Evolutionary conservation across 1,140 invertebrate genomes (phyloP), one percentile per base, ranked within the genome.

Genomic region (Drosophila sproati): DNA sequence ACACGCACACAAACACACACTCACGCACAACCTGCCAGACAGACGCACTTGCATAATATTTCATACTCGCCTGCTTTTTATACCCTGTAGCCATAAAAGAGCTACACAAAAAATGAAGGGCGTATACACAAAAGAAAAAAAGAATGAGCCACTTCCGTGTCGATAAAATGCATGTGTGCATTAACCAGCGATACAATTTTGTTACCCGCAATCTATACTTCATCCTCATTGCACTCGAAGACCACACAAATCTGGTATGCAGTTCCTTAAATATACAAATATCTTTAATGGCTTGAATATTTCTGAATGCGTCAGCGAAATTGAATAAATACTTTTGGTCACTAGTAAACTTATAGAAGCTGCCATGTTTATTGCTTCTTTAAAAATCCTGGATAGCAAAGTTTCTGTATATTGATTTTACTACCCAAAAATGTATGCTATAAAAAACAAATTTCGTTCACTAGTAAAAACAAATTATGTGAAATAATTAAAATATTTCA

Each of bases 31-130:
- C 5, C 34, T 37, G 66, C 55, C 80, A 67, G 68, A 31, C 73
- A 85, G 75, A 60, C 75, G 41, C 63, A 59, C 52, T 73, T 77
- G 68, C 81, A 85, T 77, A 80, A 73, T 80, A 80, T 83, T 83
- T 80, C 75, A 83, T 80, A 28, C 60, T 62, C 62, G 45, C 60
- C 8, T 63, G 43, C 39, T 57, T 54, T 56, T 41, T 54, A 43
- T 69, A 60, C 56, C 55, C 66, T 69, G 66, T 52, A 63, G 29
- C 45, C 45, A 63, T 61, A 43, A 45, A 43, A 52, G 5, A 37
- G 12, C 3, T 20, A 3, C 39, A 41, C 39, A 41, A 7, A 41
- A 48, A 35, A 20, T 20, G 20, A 20, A 20, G 20, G 20, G 20
- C 20, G 20, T 20, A 20, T 20, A 20, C 20, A 20, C 43, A 59